Evolutionary conservation across 2,797 vertebrate genomes (phyloP), one percentile per base, ranked within the genome.

Genomic region (Enteromius anoplus): DNA sequence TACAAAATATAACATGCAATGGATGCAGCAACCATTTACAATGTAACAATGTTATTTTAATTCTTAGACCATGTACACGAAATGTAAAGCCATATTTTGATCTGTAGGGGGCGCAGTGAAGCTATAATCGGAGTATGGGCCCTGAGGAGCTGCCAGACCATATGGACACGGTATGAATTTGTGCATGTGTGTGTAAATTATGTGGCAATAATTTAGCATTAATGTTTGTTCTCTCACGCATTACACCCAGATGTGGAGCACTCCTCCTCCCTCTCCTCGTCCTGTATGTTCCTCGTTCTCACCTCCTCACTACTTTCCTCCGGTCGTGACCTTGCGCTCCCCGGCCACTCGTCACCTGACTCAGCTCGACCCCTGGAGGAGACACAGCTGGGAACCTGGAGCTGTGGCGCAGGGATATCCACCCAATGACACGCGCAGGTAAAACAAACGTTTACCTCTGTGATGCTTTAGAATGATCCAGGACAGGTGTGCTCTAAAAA

Each of bases 371-470:
- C 81, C 92, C 0, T 94, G 95, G 92, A 93, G 95, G 29, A 89
- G 95, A 78, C 95, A 96, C 78, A 96, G 95, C 85, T 96, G 95
- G 95, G 95, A 95, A 37, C 94, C 95, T 0, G 94, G 91, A 1
- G 90, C 91, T 69, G 91, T 91, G 0, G 73, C 88, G 15, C 90
- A 90, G 1, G 91, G 90, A 0, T 82, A 80, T 53, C 68, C 82
- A 0, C 53, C 86, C 53, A 92, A 90, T 15, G 84, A 87, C 7
- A 89, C 88, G 3, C 83, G 92, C 89, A 94, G 90, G 93, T 94
- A 91, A 47, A 70, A 26, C 42, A 21, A 15, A 65, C 40, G 37
- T 58, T 69, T 68, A 68, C 62, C 23, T 21, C 51, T 23, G 11
- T 37, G 72, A 21, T 19, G 17, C 32, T 40, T 37, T 11, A 75